Evolutionary conservation across 2,797 vertebrate species (phyloP).

Genomic region (Alauda arvensis): DNA sequence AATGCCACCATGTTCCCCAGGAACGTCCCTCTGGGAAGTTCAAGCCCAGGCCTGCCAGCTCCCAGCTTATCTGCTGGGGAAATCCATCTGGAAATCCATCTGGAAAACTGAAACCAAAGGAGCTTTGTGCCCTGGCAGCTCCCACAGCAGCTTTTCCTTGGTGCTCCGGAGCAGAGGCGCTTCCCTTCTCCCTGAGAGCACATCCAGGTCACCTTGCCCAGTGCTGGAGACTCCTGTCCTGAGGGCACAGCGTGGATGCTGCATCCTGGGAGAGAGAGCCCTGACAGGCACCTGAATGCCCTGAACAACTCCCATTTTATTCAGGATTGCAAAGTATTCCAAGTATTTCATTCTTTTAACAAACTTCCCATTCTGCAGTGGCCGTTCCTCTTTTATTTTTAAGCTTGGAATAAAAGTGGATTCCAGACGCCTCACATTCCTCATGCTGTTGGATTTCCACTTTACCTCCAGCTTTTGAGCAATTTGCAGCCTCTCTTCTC

Average conservation of each 20-base stretch:
- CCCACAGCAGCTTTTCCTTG: neutral
- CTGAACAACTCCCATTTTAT: neutral
- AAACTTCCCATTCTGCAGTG: neutral
- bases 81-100: neutral
- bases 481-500: neutral
- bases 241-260: neutral
- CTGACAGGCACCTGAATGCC: neutral
- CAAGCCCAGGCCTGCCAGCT: neutral
- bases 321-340: neutral
- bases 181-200: neutral
- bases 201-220: neutral
- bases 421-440: neutral
- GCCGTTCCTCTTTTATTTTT: neutral
- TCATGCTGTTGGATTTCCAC: neutral
- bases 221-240: neutral
- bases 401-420: neutral
- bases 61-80: neutral
- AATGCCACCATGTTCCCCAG: neutral
- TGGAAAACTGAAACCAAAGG: neutral
- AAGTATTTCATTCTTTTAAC: neutral
- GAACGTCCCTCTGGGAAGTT: neutral
- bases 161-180: accelerated
- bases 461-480: neutral
- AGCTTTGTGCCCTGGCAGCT: neutral
- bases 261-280: neutral